phyloP scores from a whole-genome alignment of 2,797 vertebrate genomes.

The Manis crassicaudata region DNA sequence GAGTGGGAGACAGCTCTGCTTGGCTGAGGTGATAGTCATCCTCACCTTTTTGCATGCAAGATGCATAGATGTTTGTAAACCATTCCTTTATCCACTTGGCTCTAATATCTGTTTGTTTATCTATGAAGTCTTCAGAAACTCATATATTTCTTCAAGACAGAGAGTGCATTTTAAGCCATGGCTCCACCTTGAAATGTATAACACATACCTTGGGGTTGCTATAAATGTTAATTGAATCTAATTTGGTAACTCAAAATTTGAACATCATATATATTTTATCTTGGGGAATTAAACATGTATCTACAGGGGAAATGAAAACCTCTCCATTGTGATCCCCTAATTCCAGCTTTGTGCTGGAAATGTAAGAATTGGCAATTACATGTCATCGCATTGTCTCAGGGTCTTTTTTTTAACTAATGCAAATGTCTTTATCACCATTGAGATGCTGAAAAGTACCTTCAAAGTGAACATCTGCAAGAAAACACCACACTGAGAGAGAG shows the following conservation, averaged over 20 bases:
- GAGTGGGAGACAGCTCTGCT: not conserved
- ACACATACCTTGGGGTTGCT: slow-evolving; percentile 13
- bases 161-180: not conserved
- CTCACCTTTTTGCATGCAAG: not conserved
- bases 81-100: not conserved
- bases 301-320: slow-evolving; percentile 2
- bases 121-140: not conserved
- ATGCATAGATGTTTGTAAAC: not conserved
- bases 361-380: slow-evolving; percentile 36
- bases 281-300: slow-evolving; percentile 39
- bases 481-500: slow-evolving; percentile 12
- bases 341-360: slow-evolving; percentile 5
- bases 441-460: slow-evolving; percentile 59
- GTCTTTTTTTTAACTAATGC: not conserved
- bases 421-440: slow-evolving; percentile 21
- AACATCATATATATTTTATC: slow-evolving; percentile 48
- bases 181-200: not conserved
- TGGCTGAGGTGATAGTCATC: not conserved
- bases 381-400: not conserved
- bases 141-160: not conserved
- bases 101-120: not conserved
- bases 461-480: slow-evolving; percentile 18
- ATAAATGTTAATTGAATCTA: slow-evolving; percentile 57
- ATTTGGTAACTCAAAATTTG: slow-evolving; percentile 62
- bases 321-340: not conserved